A percentile compares a stretch with the other conserved stretches of the same genome.
Conservation (phyloP, 2,888 invertebrate species). For the Chirona hameri region DNA sequence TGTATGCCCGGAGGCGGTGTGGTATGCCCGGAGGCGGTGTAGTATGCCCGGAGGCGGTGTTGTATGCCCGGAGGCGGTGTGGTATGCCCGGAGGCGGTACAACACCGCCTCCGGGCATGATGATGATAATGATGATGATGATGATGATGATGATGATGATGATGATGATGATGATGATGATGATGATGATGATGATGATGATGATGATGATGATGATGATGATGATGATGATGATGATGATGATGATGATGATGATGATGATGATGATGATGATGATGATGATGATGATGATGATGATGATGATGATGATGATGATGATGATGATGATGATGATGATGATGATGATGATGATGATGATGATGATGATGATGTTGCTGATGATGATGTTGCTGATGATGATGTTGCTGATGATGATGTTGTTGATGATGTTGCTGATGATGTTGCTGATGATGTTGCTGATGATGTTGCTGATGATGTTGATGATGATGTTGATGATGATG, state of each 20-base stretch:
- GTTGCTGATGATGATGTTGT: too few relatives aligned
- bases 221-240: conserved; percentile 22
- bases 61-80: too few relatives aligned
- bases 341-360: conserved; percentile 22
- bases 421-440: too few relatives aligned
- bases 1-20: too few relatives aligned
- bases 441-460: too few relatives aligned
- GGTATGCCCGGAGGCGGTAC: too few relatives aligned
- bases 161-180: conserved; percentile 22
- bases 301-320: conserved; percentile 22
- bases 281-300: conserved; percentile 22
- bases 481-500: too few relatives aligned
- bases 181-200: conserved; percentile 22
- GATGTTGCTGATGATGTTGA: too few relatives aligned
- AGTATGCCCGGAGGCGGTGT: too few relatives aligned
- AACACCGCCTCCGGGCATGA: background rate
- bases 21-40: too few relatives aligned
- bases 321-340: conserved; percentile 22
- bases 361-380: too few relatives aligned
- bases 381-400: too few relatives aligned
- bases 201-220: conserved; percentile 22
- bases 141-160: conserved; percentile 22
- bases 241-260: conserved; percentile 22
- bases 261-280: conserved; percentile 22
- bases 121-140: conserved; percentile 22